Conservation (phyloP, 2,888 invertebrate species). For the Nowickia ferox region DNA sequence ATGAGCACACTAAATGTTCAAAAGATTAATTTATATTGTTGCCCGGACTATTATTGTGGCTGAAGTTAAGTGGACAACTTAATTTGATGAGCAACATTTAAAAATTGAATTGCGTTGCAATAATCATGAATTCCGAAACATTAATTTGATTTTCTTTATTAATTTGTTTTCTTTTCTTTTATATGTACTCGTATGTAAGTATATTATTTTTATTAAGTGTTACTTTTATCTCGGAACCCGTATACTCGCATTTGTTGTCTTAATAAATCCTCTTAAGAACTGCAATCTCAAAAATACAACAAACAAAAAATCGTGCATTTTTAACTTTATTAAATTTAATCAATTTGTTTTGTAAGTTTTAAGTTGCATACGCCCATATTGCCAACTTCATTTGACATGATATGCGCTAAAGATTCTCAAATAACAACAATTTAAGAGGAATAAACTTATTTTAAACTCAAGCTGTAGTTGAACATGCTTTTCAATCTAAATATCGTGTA, state of each 20-base stretch:
- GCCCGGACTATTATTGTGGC: neutral
- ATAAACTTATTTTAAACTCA: constrained; percentile 45
- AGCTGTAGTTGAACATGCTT: constrained; percentile 52
- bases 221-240: constrained; percentile 16
- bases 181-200: no score
- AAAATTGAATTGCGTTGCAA: constrained; percentile 68
- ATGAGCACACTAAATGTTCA: constrained; percentile 25
- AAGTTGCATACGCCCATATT: constrained; percentile 35
- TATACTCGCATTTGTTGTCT: neutral
- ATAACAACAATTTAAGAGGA: constrained; percentile 25
- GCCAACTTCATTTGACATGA: constrained; percentile 51
- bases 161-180: constrained; percentile 27
- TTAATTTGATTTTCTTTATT: constrained; percentile 61
- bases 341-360: neutral
- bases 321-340: constrained; percentile 21
- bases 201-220: constrained; percentile 19
- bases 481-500: constrained; percentile 63
- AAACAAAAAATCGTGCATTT: neutral
- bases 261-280: constrained; percentile 12
- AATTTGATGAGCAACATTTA: constrained; percentile 66
- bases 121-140: constrained; percentile 52
- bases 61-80: constrained; percentile 66
- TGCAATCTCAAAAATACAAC: no score
- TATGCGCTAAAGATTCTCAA: constrained; percentile 38
- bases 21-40: constrained; percentile 55